Percentiles rank a stretch among this genome's conserved stretches.
Conservation (phyloP, 2,797 vertebrate species). For the Enoplosus armatus region DNA sequence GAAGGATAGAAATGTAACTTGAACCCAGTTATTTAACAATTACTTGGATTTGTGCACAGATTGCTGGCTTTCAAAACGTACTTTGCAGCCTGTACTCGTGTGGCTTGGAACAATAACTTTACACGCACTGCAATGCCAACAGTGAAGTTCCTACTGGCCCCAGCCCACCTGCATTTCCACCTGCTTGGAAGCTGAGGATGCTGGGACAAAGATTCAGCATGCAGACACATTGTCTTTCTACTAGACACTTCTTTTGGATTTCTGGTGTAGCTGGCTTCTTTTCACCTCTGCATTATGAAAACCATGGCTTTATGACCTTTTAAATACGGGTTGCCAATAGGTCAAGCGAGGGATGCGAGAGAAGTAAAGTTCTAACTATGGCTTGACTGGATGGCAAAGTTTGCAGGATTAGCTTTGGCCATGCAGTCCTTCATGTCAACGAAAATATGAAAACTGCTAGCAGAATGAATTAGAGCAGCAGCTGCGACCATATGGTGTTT, state of each 20-base stretch:
- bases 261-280: neutral
- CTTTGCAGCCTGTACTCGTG: neutral
- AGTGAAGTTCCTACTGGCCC: neutral
- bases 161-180: neutral
- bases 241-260: neutral
- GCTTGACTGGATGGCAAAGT: slow-evolving; percentile 27
- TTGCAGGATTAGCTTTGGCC: slow-evolving; percentile 43
- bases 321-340: neutral
- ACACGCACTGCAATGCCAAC: slow-evolving; percentile 1
- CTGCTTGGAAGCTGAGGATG: slow-evolving; percentile 9
- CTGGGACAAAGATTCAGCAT: neutral
- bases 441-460: slow-evolving; percentile 65
- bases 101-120: slow-evolving; percentile 32
- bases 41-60: slow-evolving; percentile 14
- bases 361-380: slow-evolving; percentile 5
- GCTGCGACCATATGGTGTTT: slow-evolving; percentile 75
- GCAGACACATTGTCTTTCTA: neutral
- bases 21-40: slow-evolving; percentile 34
- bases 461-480: slow-evolving; percentile 72
- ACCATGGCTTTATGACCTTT: neutral
- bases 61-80: slow-evolving; percentile 19
- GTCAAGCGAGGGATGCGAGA: neutral
- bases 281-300: neutral
- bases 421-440: slow-evolving; percentile 45
- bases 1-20: slow-evolving; percentile 6